phyloP scores from a whole-genome alignment of 2,888 invertebrate species.

The Eurois occulta region DNA sequence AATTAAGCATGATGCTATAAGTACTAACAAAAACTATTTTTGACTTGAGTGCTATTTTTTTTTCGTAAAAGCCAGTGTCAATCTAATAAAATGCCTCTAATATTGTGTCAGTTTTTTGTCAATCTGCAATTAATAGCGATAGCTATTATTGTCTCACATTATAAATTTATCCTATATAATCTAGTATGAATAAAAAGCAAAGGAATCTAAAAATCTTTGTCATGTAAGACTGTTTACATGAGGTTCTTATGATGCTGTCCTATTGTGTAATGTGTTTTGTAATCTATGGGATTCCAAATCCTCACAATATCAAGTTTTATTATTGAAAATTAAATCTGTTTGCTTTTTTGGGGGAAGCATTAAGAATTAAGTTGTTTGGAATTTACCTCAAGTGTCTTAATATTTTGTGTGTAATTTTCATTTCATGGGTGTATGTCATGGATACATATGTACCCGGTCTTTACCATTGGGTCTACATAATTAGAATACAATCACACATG shows the following conservation, averaged over 20 bases:
- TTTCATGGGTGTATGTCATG: neutral
- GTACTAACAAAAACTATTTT: conserved; percentile 63
- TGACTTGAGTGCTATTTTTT: conserved; percentile 36
- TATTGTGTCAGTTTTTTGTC: conserved; percentile 21
- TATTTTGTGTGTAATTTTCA: neutral
- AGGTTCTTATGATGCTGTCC: neutral
- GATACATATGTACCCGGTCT: neutral
- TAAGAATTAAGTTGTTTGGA: neutral
- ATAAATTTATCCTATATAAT: conserved; percentile 7
- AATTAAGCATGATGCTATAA: conserved; percentile 67
- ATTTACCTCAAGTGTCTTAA: neutral
- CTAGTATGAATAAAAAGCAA: conserved; percentile 6
- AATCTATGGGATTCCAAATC: neutral
- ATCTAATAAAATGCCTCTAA: conserved; percentile 30
- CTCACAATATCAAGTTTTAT: neutral
- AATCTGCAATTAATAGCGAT: neutral
- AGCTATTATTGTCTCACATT: neutral
- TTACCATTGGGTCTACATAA: neutral
- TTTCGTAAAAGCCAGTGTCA: conserved; percentile 38
- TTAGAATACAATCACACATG: conserved; percentile 2
- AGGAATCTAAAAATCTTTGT: conserved; percentile 1
- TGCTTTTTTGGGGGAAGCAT: neutral
- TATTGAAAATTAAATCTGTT: neutral
- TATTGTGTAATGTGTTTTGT: neutral
- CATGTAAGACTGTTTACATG: conserved; percentile 4